Evolutionary conservation across 2,113 vertebrate species (phyloP).

Genomic region (Cygnus atratus): DNA sequence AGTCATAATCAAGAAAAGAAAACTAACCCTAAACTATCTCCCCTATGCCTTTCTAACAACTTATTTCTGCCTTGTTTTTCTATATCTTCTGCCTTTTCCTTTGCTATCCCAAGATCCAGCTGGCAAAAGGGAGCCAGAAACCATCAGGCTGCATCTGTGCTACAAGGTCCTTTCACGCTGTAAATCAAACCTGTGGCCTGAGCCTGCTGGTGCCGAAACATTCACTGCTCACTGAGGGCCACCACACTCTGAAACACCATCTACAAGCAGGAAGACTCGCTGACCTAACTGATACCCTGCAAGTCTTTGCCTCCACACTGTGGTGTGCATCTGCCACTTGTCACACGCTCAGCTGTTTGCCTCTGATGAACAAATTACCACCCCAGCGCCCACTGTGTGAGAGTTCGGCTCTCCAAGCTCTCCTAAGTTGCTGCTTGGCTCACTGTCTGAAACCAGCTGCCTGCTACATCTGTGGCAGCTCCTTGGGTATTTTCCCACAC

Average conservation of each 20-base stretch:
- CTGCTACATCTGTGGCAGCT: neutral
- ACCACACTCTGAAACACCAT: neutral
- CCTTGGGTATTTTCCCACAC: neutral
- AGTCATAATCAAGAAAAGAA: neutral
- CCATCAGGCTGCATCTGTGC: neutral
- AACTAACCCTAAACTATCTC: neutral
- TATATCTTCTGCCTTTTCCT: neutral
- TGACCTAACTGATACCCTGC: neutral
- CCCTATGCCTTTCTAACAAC: neutral
- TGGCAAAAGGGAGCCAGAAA: neutral
- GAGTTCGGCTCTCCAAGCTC: neutral
- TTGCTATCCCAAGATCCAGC: neutral
- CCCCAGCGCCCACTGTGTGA: rapidly evolving
- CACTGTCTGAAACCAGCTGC: neutral
- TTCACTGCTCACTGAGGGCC: neutral
- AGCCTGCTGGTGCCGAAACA: neutral
- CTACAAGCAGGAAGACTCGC: neutral
- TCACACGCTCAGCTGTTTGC: rapidly evolving
- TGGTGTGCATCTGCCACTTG: neutral
- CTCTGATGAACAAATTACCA: no score
- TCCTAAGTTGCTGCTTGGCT: neutral
- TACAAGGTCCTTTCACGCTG: neutral
- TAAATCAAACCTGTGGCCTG: neutral
- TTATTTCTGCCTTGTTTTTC: neutral
- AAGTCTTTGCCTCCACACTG: rapidly evolving